Percentiles rank a stretch among this genome's conserved stretches.
These are phyloP conservation scores for Dynastes grantii DNA, from an alignment of 2,888 invertebrate species.

Conservation along the genomic window DNA sequence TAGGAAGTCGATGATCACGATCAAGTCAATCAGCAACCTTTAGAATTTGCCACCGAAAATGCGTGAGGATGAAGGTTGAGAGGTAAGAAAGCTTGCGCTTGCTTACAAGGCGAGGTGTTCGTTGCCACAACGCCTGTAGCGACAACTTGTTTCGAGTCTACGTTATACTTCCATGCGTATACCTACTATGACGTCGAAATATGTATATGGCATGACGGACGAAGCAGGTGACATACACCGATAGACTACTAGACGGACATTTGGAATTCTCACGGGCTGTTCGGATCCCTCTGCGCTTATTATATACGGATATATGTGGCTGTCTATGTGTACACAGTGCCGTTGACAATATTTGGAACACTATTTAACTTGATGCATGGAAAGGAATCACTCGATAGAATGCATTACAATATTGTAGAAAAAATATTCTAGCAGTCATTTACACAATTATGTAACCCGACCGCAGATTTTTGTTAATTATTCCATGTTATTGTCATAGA, in stretches of 20 bases:
- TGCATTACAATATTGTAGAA: no score
- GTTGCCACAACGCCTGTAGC: background rate
- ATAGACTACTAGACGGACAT: constrained; percentile 52
- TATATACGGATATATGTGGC: background rate
- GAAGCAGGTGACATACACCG: constrained; percentile 54
- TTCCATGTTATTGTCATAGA: no score
- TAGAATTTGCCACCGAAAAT: constrained; percentile 7
- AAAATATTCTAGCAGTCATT: no score
- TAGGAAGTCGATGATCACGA: constrained; percentile 11
- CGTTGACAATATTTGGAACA: background rate
- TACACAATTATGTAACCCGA: no score
- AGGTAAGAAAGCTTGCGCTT: background rate
- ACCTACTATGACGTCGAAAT: no score
- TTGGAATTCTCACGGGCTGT: constrained; percentile 57
- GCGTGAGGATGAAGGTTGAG: background rate
- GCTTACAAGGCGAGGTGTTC: background rate
- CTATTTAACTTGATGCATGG: no score
- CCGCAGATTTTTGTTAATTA: no score
- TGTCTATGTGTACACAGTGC: background rate
- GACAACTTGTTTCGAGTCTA: constrained; percentile 14
- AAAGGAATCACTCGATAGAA: no score
- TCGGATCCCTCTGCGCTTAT: background rate
- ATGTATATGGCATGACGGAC: background rate
- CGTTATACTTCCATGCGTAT: background rate
- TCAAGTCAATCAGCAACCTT: background rate